Evolutionary conservation across 1,140 invertebrate species (phyloP).

Genomic region (Bemisia tabaci): DNA sequence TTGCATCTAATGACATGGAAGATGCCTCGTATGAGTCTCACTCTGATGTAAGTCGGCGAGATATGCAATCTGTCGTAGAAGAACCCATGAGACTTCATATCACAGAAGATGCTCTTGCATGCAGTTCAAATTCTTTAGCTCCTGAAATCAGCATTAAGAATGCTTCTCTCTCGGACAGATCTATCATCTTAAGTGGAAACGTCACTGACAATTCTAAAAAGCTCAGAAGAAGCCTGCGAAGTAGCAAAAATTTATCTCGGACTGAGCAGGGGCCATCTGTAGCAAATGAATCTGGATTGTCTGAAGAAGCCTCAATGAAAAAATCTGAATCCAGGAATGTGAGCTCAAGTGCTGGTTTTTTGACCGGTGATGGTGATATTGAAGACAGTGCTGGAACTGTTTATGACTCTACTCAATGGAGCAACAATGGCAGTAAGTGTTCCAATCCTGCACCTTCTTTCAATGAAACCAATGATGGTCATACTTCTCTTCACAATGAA

Average conservation of each 20-base stretch:
- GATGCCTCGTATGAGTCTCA: neutral
- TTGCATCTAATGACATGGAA: neutral
- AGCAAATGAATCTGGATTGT: neutral
- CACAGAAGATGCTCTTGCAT: neutral
- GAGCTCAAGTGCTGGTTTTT: too few species aligned
- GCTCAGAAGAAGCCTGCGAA: neutral
- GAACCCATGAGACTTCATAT: neutral
- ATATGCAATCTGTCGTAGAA: neutral
- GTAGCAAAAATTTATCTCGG: neutral
- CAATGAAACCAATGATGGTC: too few species aligned
- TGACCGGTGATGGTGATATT: too few species aligned
- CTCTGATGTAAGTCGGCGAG: neutral
- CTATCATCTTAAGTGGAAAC: too few species aligned
- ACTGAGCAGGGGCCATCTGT: neutral
- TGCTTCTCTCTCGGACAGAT: neutral
- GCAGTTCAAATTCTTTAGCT: neutral
- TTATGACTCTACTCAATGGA: too few species aligned
- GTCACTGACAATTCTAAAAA: neutral
- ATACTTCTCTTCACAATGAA: too few species aligned
- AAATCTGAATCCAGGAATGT: too few species aligned
- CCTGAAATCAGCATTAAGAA: neutral
- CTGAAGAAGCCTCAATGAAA: too few species aligned
- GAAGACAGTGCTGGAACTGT: too few species aligned
- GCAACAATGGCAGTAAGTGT: too few species aligned
- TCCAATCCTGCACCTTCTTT: too few species aligned